Base-by-base conservation (phyloP, 2,888 invertebrate genomes). In the Chalcosyrphus nemorum region DNA sequence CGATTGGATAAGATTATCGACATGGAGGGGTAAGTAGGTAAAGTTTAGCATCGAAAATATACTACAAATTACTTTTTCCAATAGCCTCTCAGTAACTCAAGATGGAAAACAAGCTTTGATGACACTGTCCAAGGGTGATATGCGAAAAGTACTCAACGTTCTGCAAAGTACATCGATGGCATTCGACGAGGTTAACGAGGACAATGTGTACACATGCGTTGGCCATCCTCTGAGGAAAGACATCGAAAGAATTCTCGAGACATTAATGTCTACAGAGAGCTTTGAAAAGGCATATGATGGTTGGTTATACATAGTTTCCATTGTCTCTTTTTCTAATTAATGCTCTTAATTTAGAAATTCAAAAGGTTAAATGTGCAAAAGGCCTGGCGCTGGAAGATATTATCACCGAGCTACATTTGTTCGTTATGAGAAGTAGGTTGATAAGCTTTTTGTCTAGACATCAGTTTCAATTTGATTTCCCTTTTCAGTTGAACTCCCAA, bases 121-220 rank as follows among this genome's bases (percentile, higher is more conserved):
- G 85, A 95, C 96, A 0, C 92, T 99, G 1, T 96, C 98, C 0
- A 96, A 96, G 76, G 99, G 99, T 9, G 99, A 99, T 92, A 99
- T 99, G 99, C 94, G 99, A 87, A 97, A 97, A 91, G 98, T 99
- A 0, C 92, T 99, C 19, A 99, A 99, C 92, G 96, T 99, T 19
- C 92, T 99, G 59, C 99, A 99, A 93, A 98, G 98, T 92, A 97
- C 98, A 9, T 96, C 97, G 92, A 95, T 99, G 92, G 98, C 99
- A 1, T 98, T 96, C 91, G 95, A 96, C 87, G 92, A 93, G 86
- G 97, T 99, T 32, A 96, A 95, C 24, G 98, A 98, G 92, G 95
- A 96, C 87, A 96, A 95, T 90, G 99, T 94, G 2, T 99, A 99
- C 91, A 95, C 95, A 1, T 99, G 99, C 91, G 98, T 99, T 29